Evolutionary conservation across 2,797 vertebrate species (phyloP).

Genomic region (Oreortyx pictus): DNA sequence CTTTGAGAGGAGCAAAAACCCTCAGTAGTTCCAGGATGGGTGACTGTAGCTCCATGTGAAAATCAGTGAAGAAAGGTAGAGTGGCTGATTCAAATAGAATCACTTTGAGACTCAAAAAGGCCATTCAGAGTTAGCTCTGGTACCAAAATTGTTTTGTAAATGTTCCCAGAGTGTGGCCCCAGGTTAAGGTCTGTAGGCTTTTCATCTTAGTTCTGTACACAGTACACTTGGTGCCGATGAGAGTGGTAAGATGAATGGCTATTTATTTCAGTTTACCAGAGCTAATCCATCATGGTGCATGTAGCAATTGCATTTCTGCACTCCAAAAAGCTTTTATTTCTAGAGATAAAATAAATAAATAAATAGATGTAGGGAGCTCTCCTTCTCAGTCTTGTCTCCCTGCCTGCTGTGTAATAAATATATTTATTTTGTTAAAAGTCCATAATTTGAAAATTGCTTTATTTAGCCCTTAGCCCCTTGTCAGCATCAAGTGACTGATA

Average conservation of each 20-base stretch:
- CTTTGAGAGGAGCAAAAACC: background rate
- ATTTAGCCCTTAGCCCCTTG: slow-evolving; percentile 63
- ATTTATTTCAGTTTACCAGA: slow-evolving; percentile 66
- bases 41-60: background rate
- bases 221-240: background rate
- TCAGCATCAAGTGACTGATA: slow-evolving; percentile 50
- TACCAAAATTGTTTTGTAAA: slow-evolving; percentile 14
- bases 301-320: slow-evolving; percentile 64
- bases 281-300: slow-evolving; percentile 74
- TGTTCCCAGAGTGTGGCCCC: slow-evolving; percentile 6
- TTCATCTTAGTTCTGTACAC: background rate
- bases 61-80: background rate
- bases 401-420: slow-evolving; percentile 14
- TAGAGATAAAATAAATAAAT: slow-evolving; percentile 74
- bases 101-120: background rate
- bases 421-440: slow-evolving; percentile 70
- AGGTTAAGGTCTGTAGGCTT: slow-evolving; percentile 8
- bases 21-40: background rate
- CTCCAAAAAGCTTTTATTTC: slow-evolving; percentile 60
- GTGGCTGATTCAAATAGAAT: background rate
- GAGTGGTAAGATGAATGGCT: slow-evolving; percentile 71
- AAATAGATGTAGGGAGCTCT: slow-evolving; percentile 53
- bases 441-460: slow-evolving; percentile 74
- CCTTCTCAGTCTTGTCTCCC: slow-evolving; percentile 31
- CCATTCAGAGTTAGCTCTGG: background rate